Evolutionary conservation across 2,113 vertebrate species (phyloP).

Genomic region (Vireo altiloquus): DNA sequence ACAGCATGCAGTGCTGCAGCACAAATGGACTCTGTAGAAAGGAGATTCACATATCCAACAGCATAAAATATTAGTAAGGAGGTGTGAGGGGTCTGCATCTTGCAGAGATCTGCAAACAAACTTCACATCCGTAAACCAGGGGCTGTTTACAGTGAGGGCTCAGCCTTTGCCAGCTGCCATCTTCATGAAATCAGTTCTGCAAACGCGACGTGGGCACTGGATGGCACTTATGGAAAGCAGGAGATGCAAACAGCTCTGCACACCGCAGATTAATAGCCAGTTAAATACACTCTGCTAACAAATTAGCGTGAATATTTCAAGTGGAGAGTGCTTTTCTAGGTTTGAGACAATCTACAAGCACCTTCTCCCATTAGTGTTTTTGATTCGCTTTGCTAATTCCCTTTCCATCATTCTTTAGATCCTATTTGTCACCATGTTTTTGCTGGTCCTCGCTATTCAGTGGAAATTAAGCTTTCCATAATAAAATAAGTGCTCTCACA

Average conservation of each 20-base stretch:
- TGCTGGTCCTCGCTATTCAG: neutral
- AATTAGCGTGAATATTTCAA: neutral
- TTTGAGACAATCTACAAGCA: neutral
- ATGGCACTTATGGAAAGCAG: neutral
- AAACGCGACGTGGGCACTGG: neutral
- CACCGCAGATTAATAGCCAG: neutral
- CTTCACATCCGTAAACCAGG: neutral
- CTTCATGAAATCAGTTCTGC: neutral
- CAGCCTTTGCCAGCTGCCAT: neutral
- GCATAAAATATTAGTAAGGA: neutral
- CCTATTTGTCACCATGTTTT: neutral
- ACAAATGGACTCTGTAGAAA: neutral
- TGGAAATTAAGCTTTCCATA: neutral
- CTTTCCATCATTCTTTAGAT: neutral
- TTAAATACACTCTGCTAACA: neutral
- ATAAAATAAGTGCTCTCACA: neutral
- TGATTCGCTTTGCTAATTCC: neutral
- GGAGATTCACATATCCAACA: neutral
- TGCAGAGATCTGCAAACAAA: neutral
- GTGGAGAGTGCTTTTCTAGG: neutral
- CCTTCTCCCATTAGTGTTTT: neutral
- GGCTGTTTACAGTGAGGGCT: neutral
- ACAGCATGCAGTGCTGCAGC: neutral
- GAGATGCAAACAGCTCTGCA: neutral
- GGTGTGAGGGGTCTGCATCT: neutral